Evolutionary conservation across 2,888 invertebrate species (phyloP).

Genomic region (Rhodophaea formosa): DNA sequence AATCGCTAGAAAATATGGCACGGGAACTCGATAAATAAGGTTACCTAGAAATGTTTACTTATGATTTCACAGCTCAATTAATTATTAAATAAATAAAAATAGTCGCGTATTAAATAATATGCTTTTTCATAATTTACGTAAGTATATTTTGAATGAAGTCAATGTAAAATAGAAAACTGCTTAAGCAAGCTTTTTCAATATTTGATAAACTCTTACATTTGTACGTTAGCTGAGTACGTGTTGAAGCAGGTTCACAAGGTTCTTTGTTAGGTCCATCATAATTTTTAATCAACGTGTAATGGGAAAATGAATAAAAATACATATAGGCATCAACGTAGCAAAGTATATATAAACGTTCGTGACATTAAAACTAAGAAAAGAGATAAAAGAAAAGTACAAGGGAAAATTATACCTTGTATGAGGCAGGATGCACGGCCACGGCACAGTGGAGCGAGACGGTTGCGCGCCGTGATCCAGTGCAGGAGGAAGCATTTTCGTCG

Average conservation of each 20-base stretch:
- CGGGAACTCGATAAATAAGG: background rate
- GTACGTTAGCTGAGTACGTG: background rate
- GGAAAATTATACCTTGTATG: conserved; percentile 64
- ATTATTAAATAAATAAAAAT: background rate
- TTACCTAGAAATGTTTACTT: background rate
- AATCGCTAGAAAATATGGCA: background rate
- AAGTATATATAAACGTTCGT: conserved; percentile 25
- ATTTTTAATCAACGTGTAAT: no score
- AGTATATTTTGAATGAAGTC: no score
- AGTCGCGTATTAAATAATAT: background rate
- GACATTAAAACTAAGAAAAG: conserved; percentile 36
- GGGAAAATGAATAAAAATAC: no score
- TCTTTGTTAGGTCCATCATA: background rate
- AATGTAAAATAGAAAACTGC: background rate
- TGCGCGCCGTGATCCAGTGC: conserved; percentile 53
- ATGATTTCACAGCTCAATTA: background rate
- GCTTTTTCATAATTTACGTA: background rate
- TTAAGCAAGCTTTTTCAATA: no score
- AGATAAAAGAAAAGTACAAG: conserved; percentile 46
- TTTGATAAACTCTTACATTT: no score
- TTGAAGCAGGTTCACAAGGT: background rate
- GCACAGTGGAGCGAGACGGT: conserved; percentile 77
- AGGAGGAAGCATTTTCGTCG: conserved; percentile 50
- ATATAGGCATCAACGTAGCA: no score
- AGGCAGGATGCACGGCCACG: conserved; percentile 76